Conservation (phyloP, 2,113 vertebrate genomes). For the Syrmaticus mikado region DNA sequence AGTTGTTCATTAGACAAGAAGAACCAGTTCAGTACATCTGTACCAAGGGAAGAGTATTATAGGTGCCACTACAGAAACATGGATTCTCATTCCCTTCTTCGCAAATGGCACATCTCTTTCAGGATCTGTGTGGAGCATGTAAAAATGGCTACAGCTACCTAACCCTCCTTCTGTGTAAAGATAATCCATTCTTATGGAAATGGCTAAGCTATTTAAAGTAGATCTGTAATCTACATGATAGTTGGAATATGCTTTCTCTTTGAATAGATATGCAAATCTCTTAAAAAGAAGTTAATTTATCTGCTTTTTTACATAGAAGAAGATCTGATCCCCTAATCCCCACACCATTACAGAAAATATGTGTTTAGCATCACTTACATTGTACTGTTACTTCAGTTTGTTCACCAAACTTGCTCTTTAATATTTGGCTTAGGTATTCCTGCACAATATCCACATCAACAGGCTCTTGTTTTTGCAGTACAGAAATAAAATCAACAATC, state of each 20-base stretch:
- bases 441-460: neutral
- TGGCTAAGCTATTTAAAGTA: neutral
- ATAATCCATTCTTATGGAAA: neutral
- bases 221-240: neutral
- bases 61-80: neutral
- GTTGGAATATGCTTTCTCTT: neutral
- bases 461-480: slow-evolving; percentile 6
- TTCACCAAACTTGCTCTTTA: neutral
- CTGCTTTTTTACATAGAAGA: neutral
- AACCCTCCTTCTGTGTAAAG: neutral
- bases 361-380: slow-evolving; percentile 38
- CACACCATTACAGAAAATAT: neutral
- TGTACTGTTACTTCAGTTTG: neutral
- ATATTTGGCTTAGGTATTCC: neutral
- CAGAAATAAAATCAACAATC: slow-evolving; percentile 17
- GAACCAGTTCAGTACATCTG: neutral
- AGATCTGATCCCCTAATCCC: neutral
- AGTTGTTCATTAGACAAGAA: neutral
- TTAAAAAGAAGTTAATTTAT: neutral
- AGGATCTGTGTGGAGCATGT: neutral
- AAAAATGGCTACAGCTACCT: neutral
- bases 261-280: neutral
- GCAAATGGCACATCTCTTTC: neutral
- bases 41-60: neutral
- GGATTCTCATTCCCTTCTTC: neutral